Evolutionary conservation across 2,888 invertebrate species (phyloP).

Genomic region (Neelides folsomi): DNA sequence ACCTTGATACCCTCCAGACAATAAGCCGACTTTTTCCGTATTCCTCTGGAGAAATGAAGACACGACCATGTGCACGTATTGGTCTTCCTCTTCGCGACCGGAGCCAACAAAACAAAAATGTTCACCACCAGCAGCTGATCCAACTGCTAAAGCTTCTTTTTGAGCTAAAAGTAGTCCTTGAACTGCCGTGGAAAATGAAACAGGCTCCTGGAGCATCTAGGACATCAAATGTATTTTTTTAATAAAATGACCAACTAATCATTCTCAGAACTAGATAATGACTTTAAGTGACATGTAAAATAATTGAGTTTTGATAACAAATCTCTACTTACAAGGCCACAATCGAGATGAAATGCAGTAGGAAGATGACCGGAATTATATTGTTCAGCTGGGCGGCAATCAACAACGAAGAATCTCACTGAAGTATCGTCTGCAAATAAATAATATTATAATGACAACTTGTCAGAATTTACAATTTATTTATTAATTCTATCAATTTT

Average conservation of each 20-base stretch:
- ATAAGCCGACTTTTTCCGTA: slow-evolving; percentile 79
- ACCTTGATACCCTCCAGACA: slow-evolving; percentile 75
- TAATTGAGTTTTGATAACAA: too few species aligned
- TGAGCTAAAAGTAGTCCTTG: slow-evolving; percentile 83
- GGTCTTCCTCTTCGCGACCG: slow-evolving; percentile 60
- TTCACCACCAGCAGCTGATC: slow-evolving; percentile 73
- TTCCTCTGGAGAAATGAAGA: slow-evolving; percentile 91
- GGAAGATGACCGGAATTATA: slow-evolving; percentile 94
- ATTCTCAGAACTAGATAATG: too few species aligned
- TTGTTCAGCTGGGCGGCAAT: slow-evolving; percentile 90
- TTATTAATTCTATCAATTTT: background rate
- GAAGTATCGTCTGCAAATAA: slow-evolving; percentile 24
- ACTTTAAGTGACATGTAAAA: too few species aligned
- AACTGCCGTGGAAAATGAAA: slow-evolving; percentile 85
- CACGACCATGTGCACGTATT: slow-evolving; percentile 95
- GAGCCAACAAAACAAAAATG: slow-evolving; percentile 62
- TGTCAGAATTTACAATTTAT: background rate
- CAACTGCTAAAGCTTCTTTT: slow-evolving; percentile 68
- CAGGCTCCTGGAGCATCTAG: slow-evolving; percentile 91
- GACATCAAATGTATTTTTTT: too few species aligned
- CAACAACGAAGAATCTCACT: slow-evolving; percentile 86
- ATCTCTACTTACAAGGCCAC: slow-evolving; percentile 54
- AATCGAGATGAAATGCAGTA: slow-evolving; percentile 95
- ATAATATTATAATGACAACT: background rate
- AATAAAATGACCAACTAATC: background rate